Evolutionary conservation across 2,113 vertebrate species (phyloP), one percentile per base, ranked within the genome.

Genomic region (Apus apus): DNA sequence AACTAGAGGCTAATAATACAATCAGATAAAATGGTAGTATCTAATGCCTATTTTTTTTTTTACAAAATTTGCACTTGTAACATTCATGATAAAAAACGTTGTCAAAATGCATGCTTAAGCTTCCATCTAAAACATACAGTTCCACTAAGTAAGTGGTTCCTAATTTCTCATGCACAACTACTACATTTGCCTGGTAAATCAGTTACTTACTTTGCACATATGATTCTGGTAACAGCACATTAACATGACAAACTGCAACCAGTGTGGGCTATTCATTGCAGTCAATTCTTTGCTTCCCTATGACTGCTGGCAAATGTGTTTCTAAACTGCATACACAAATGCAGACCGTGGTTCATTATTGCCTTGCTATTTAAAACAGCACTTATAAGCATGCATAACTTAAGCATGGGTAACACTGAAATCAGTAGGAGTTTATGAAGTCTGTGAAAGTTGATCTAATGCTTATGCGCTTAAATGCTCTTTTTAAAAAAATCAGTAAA

Each of bases 171-270:
- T 50, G 43, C 65, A 79, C 48, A 76, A 7, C 79, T 38, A 22
- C 29, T 57, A 62, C 51, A 57, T 71, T 79, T 79, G 66, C 54
- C 56, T 2, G 3, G 85, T 93, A 81, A 92, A 92, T 87, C 78
- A 85, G 73, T 85, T 67, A 85, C 79, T 90, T 58, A 22, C 9
- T 75, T 86, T 67, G 68, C 92, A 94, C 85, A 65, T 25, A 73
- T 2, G 46, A 68, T 54, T 75, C 68, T 67, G 30, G 48, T 67
- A 92, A 78, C 62, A 92, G 79, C 61, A 92, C 85, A 81, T 94
- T 66, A 94, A 92, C 17, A 56, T 56, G 62, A 95, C 60, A 75
- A 86, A 96, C 78, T 32, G 84, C 64, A 94, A 34, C 18, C 68
- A 50, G 50, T 8, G 65, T 50, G 83, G 50, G 77, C 65, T 56